These are phyloP conservation scores for Arizona elegans DNA, from an alignment of 2,113 vertebrate genomes.

Conservation along the genomic window DNA sequence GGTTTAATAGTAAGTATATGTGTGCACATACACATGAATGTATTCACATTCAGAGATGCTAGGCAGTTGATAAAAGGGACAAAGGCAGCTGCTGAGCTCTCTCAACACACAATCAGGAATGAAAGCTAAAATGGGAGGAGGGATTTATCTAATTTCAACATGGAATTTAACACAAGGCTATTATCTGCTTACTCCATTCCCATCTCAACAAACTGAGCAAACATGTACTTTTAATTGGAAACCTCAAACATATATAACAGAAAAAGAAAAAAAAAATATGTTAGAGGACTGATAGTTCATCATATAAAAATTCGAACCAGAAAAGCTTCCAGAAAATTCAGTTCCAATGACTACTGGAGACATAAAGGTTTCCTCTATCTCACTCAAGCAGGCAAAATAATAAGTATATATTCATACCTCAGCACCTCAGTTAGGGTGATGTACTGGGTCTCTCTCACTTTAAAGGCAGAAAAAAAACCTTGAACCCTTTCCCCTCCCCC, in stretches of 20 bases:
- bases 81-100: slow-evolving; percentile 66
- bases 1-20: not conserved
- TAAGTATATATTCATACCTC: not conserved
- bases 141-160: slow-evolving; percentile 59
- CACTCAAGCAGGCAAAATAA: not conserved
- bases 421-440: not conserved
- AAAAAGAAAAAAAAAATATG: not conserved
- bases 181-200: slow-evolving; percentile 41
- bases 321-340: not conserved
- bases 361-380: not conserved
- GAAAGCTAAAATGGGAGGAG: not conserved
- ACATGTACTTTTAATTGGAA: slow-evolving; percentile 33
- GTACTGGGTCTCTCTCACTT: not conserved
- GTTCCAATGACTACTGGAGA: not conserved
- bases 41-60: slow-evolving; percentile 13
- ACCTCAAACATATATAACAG: not conserved
- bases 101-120: slow-evolving; percentile 58
- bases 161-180: slow-evolving; percentile 51
- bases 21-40: not conserved
- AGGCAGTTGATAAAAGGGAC: slow-evolving; percentile 45
- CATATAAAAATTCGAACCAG: not conserved
- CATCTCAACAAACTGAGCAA: slow-evolving; percentile 56
- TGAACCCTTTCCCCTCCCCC: too few species aligned
- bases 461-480: not conserved
- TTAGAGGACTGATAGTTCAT: not conserved